Conservation (phyloP, 2,797 vertebrate genomes). For the Brachyrhaphis roseni region DNA sequence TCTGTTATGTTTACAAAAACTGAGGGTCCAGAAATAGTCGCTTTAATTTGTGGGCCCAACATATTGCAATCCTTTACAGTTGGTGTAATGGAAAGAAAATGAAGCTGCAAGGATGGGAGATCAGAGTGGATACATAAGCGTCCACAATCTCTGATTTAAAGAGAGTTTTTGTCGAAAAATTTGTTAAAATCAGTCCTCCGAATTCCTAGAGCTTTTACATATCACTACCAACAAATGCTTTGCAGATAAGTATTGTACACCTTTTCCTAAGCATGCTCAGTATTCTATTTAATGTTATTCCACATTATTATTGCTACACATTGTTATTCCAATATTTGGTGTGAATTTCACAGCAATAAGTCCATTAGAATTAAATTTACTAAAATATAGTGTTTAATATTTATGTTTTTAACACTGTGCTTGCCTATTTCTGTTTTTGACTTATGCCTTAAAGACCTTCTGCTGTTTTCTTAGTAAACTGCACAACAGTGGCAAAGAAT, state of each 20-base stretch:
- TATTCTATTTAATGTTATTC: background rate
- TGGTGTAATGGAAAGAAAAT: background rate
- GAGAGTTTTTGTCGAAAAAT: background rate
- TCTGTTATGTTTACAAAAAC: background rate
- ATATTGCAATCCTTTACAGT: background rate
- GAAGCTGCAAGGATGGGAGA: background rate
- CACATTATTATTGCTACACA: background rate
- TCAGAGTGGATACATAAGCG: background rate
- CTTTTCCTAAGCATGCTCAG: no score
- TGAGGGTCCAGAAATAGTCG: background rate
- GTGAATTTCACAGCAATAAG: background rate
- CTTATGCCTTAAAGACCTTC: background rate
- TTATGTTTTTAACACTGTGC: background rate
- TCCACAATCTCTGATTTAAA: background rate
- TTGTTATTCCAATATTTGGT: background rate
- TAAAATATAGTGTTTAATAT: conserved; percentile 3
- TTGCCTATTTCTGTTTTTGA: background rate
- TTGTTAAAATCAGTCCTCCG: background rate
- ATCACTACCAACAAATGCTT: background rate
- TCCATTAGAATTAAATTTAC: background rate
- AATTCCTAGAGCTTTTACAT: background rate
- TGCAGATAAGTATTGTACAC: background rate
- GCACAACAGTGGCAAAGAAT: conserved; percentile 24
- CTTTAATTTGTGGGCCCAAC: background rate
- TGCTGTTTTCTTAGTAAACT: conserved; percentile 24